phyloP scores from a whole-genome alignment of 2,888 invertebrate species.

The Muschampia plurimacula region DNA sequence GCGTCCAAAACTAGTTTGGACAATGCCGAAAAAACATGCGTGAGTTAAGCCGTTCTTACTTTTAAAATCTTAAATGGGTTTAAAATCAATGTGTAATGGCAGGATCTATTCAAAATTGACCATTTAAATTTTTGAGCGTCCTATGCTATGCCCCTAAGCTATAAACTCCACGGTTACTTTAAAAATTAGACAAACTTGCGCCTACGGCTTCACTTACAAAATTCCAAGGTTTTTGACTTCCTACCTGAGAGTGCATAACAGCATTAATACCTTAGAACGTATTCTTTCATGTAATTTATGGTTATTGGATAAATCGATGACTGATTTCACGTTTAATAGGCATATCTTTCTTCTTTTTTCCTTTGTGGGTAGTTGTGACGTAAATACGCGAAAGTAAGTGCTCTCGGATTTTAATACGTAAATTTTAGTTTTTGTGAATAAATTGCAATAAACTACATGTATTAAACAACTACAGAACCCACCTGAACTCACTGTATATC shows the following conservation, averaged over 20 bases:
- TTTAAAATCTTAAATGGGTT: slow-evolving; percentile 54
- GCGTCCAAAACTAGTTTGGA: no score
- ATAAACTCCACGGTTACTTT: slow-evolving; percentile 19
- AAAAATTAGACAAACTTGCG: slow-evolving; percentile 8
- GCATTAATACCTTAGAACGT: not conserved
- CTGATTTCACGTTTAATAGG: not conserved
- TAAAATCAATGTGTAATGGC: slow-evolving; percentile 13
- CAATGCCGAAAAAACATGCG: no score
- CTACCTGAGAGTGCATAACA: not conserved
- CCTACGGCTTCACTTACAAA: slow-evolving; percentile 10
- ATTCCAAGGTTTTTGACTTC: slow-evolving; percentile 6
- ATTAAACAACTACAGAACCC: no score
- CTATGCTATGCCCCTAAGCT: not conserved
- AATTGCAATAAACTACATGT: no score
- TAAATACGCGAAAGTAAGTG: no score
- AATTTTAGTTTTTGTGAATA: no score
- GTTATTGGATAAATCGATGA: not conserved
- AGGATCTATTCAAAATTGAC: slow-evolving; percentile 13
- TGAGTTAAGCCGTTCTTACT: no score
- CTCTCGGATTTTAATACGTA: no score
- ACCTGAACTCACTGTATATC: no score
- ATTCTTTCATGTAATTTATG: not conserved
- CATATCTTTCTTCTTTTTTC: not conserved
- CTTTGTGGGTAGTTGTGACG: no score
- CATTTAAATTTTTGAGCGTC: slow-evolving; percentile 19